A percentile compares a stretch with the other conserved stretches of the same genome.
Evolutionary conservation across 2,113 vertebrate species (phyloP).

Genomic region (Girardinichthys multiradiatus): DNA sequence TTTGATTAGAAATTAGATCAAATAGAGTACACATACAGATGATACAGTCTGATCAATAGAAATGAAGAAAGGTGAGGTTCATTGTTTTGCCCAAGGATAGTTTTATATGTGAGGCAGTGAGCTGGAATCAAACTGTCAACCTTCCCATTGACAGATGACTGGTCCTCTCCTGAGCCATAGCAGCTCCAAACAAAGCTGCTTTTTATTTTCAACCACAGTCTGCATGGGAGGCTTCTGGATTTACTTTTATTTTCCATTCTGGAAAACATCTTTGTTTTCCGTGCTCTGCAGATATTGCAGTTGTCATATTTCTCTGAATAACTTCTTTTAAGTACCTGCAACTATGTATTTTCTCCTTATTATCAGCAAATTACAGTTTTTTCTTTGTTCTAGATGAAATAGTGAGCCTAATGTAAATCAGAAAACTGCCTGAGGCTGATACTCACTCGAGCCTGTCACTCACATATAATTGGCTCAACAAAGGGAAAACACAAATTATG

Average conservation of each 20-base stretch:
- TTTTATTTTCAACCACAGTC: conserved; percentile 17
- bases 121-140: neutral
- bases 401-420: conserved; percentile 63
- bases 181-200: neutral
- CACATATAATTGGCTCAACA: conserved; percentile 79
- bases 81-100: neutral
- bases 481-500: conserved; percentile 56
- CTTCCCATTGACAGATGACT: neutral
- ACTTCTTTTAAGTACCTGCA: conserved; percentile 64
- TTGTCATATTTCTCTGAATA: conserved; percentile 64
- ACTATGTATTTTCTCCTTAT: conserved; percentile 58
- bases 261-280: conserved; percentile 41
- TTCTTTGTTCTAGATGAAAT: conserved; percentile 56
- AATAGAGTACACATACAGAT: too few species aligned
- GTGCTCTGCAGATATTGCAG: conserved; percentile 31
- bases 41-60: neutral
- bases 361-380: conserved; percentile 67
- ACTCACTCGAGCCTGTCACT: conserved; percentile 72
- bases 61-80: neutral
- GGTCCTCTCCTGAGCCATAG: neutral
- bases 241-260: conserved; percentile 29
- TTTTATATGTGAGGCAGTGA: neutral
- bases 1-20: neutral
- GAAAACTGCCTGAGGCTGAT: conserved; percentile 68
- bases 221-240: conserved; percentile 10